Evolutionary conservation across 2,888 invertebrate genomes (phyloP).

Genomic region (Parascotia fuliginaria): DNA sequence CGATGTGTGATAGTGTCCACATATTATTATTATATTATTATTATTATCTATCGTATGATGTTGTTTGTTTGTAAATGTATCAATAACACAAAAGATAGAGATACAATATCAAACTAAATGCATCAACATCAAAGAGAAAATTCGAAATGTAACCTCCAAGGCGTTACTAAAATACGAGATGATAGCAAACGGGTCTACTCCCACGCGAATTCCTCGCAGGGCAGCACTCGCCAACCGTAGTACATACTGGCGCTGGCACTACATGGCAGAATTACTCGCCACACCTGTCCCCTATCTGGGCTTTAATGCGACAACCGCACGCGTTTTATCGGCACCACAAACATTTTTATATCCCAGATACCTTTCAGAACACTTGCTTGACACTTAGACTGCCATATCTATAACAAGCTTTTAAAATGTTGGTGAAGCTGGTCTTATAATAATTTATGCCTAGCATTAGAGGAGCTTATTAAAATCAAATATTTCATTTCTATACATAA

Average conservation of each 20-base stretch:
- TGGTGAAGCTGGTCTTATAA: no score
- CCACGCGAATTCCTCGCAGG: slow-evolving; percentile 76
- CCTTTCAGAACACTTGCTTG: slow-evolving; percentile 13
- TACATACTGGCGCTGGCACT: slow-evolving; percentile 21
- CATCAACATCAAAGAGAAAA: slow-evolving; percentile 29
- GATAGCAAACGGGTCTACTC: slow-evolving; percentile 60
- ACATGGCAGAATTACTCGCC: slow-evolving; percentile 17
- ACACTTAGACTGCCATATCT: slow-evolving; percentile 9
- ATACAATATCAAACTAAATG: not conserved
- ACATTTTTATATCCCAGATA: slow-evolving; percentile 28
- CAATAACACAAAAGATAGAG: no score
- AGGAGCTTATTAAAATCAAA: no score
- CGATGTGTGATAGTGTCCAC: no score
- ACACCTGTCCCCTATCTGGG: slow-evolving; percentile 37
- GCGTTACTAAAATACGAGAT: slow-evolving; percentile 56
- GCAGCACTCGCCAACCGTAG: slow-evolving; percentile 36
- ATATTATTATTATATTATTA: no score
- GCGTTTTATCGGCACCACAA: slow-evolving; percentile 30
- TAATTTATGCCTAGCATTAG: no score
- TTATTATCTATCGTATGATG: no score
- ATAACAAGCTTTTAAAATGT: slow-evolving; percentile 1
- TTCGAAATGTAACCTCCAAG: slow-evolving; percentile 29
- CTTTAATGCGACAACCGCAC: slow-evolving; percentile 33
- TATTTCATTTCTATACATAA: no score
- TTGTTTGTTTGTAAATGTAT: no score